Base-by-base conservation (phyloP, 2,113 vertebrate genomes). In the Triplophysa rosa region DNA sequence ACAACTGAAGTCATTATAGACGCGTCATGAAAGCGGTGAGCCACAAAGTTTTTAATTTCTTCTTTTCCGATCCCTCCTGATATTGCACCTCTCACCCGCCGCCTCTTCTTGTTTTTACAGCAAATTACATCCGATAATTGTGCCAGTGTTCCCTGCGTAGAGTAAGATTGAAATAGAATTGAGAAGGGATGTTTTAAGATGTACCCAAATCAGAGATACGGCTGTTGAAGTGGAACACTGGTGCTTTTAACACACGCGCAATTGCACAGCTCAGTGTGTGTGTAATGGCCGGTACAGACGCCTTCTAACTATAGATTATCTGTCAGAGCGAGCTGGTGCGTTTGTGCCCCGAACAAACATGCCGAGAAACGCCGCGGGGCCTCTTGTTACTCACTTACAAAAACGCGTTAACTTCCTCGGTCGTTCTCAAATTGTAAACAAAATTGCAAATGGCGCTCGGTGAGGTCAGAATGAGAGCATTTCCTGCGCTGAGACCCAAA, bases 41-140 rank as follows among this genome's bases (percentile, higher is more conserved):
- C 23, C 65, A 45, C 37, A 16, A 73, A 73, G 68, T 37, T 24
- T 72, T 72, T 72, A 19, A 72, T 72, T 71, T 58, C 69, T 14
- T 72, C 54, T 9, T 33, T 21, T 33, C 52, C 17, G 19, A 8
- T 70, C 47, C 17, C 67, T 33, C 47, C 29, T 58, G 52, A 21
- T 71, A 58, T 72, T 72, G 23, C 40, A 59, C 69, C 23, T 59
- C 69, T 73, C 70, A 21, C 56, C 70, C 13, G 42, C 70, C 7
- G 54, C 70, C 56, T 59, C 54, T 21, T 73, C 54, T 73, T 73
- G 70, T 61, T 73, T 73, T 73, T 73, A 73, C 70, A 73, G 70
- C 70, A 73, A 73, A 73, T 73, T 73, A 61, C 70, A 73, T 73
- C 33, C n/a, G 33, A 73, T 73, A 73, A 73, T 73, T 73, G 70